Evolutionary conservation across 2,797 vertebrate species (phyloP).

Genomic region (Aeoliscus strigatus): DNA sequence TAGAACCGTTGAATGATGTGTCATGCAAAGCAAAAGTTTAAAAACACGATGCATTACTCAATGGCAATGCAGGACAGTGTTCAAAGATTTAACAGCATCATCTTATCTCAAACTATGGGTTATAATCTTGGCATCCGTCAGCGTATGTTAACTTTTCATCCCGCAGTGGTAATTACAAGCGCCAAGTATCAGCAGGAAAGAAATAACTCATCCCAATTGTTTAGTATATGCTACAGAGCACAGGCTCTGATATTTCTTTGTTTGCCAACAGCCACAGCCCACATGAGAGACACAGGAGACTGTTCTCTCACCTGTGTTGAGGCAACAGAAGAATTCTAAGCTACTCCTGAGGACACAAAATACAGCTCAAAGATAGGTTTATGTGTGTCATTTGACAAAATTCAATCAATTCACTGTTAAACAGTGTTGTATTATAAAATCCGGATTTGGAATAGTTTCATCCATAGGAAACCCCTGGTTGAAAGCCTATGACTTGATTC

Average conservation of each 20-base stretch:
- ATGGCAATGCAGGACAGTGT: conserved; percentile 1
- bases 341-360: no score
- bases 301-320: no score
- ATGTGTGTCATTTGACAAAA: no score
- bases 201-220: conserved; percentile 1
- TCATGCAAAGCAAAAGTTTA: conserved; percentile 30
- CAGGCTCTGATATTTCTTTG: conserved; percentile 18
- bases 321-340: no score
- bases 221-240: conserved; percentile 7
- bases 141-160: not conserved
- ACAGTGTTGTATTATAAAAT: no score
- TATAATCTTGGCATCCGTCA: no score
- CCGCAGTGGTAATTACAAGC: conserved; percentile 56
- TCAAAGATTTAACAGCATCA: not conserved
- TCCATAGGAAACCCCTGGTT: no score
- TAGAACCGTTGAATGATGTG: conserved; percentile 42
- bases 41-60: conserved; percentile 9
- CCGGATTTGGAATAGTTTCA: no score
- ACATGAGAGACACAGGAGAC: no score
- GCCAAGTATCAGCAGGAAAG: conserved; percentile 25
- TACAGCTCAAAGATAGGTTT: no score
- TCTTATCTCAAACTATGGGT: not conserved
- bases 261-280: not conserved
- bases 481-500: no score
- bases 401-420: no score